Evolutionary conservation across 2,888 invertebrate species (phyloP).

Genomic region (Idaea straminata): DNA sequence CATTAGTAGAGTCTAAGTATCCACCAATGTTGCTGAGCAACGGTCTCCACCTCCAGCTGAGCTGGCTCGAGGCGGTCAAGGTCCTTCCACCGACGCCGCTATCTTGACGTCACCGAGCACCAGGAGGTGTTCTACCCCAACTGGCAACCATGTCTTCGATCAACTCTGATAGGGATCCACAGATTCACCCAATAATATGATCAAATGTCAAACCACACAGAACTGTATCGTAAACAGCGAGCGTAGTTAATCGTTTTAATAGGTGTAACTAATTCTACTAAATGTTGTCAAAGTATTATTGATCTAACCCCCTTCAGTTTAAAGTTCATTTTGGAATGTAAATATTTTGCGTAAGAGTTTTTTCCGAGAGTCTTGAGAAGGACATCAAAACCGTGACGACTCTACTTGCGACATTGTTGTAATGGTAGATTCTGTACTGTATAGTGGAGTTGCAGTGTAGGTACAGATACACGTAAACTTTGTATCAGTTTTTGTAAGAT

Average conservation of each 20-base stretch:
- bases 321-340: conserved; percentile 34
- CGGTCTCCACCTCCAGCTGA: no score
- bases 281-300: conserved; percentile 26
- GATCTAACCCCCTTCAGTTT: conserved; percentile 28
- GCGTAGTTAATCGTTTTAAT: conserved; percentile 65
- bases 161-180: conserved; percentile 7
- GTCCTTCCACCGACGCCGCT: no score
- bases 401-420: conserved; percentile 46
- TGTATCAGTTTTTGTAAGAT: background rate
- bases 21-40: no score
- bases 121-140: no score
- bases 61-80: no score
- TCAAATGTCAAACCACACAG: conserved; percentile 38
- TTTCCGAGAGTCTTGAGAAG: conserved; percentile 54
- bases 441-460: no score
- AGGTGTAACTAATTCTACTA: conserved; percentile 43
- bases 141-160: no score
- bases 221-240: conserved; percentile 49
- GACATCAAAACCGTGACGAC: conserved; percentile 56
- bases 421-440: conserved; percentile 17
- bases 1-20: no score
- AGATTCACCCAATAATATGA: conserved; percentile 34
- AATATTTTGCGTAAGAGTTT: conserved; percentile 50
- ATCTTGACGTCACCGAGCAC: no score
- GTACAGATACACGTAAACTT: background rate